These are phyloP conservation scores for Meandrina meandrites DNA, from an alignment of 92 coral and sea anemone species.

Conservation along the genomic window DNA sequence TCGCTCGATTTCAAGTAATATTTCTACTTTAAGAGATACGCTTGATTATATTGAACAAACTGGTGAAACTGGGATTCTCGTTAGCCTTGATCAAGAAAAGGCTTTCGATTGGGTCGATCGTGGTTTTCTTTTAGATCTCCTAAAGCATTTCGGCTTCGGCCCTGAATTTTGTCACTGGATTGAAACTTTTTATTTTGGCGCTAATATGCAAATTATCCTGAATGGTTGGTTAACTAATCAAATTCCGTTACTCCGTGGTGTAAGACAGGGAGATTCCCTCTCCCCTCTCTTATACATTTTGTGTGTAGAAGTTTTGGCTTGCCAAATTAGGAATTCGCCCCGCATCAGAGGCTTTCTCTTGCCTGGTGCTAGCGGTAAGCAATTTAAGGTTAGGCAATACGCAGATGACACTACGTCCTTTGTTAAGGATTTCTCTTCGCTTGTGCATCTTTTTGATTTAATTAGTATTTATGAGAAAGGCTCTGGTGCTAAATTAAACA, in stretches of 20 bases:
- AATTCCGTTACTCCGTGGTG: not conserved
- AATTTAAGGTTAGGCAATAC: slow-evolving; percentile 11
- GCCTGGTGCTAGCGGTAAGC: slow-evolving; percentile 17
- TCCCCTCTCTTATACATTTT: slow-evolving; percentile 48
- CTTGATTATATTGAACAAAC: not conserved
- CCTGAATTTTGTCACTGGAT: not conserved
- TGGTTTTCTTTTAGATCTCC: not conserved
- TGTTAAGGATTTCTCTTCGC: too few relatives aligned
- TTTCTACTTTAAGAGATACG: slow-evolving; percentile 3
- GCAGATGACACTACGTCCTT: slow-evolving; percentile 4
- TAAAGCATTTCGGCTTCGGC: not conserved
- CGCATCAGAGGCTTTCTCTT: slow-evolving; percentile 18
- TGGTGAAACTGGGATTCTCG: not conserved
- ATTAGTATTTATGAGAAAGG: not conserved
- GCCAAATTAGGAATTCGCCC: not conserved
- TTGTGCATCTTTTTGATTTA: too few relatives aligned
- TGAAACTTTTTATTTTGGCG: not conserved
- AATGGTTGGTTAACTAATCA: not conserved
- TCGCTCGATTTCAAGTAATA: slow-evolving; percentile 11
- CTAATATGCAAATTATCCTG: not conserved
- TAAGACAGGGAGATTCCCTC: slow-evolving; percentile 31
- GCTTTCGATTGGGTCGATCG: slow-evolving; percentile 48
- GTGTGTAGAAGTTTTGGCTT: slow-evolving; percentile 6
- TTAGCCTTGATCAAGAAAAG: slow-evolving; percentile 40
- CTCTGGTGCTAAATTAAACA: slow-evolving; percentile 31